Conservation (phyloP, 2,113 vertebrate genomes). For the Lichenostomus cassidix region DNA sequence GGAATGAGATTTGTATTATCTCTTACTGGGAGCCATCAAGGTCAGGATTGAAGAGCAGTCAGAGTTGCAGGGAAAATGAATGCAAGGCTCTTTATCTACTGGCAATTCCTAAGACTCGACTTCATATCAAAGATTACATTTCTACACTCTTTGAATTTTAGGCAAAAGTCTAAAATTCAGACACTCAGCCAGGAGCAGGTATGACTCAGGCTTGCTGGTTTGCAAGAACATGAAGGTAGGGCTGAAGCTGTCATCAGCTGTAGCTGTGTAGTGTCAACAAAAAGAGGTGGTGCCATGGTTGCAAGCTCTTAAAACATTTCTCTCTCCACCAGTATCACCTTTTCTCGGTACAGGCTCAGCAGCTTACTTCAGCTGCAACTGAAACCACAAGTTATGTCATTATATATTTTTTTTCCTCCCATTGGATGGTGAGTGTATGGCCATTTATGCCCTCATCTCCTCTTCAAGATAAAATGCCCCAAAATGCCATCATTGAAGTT, state of each 20-base stretch:
- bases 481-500: slow-evolving; percentile 9
- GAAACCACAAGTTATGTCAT: background rate
- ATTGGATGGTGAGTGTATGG: background rate
- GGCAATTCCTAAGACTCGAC: rapidly evolving
- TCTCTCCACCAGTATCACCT: background rate
- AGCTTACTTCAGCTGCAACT: background rate
- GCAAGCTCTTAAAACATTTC: background rate
- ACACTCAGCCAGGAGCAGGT: background rate
- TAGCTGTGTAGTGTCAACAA: background rate
- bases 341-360: background rate
- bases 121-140: background rate
- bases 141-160: background rate
- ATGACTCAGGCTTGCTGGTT: background rate
- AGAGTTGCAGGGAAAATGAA: background rate
- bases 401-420: background rate
- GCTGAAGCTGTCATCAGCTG: background rate
- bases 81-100: background rate
- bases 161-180: background rate
- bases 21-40: background rate
- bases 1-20: background rate
- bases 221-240: background rate
- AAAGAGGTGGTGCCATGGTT: background rate
- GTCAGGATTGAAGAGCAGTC: background rate
- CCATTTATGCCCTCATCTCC: background rate
- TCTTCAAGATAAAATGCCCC: background rate